Evolutionary conservation across 2,113 vertebrate species (phyloP), one percentile per base, ranked within the genome.

Genomic region (Cathartes aura): DNA sequence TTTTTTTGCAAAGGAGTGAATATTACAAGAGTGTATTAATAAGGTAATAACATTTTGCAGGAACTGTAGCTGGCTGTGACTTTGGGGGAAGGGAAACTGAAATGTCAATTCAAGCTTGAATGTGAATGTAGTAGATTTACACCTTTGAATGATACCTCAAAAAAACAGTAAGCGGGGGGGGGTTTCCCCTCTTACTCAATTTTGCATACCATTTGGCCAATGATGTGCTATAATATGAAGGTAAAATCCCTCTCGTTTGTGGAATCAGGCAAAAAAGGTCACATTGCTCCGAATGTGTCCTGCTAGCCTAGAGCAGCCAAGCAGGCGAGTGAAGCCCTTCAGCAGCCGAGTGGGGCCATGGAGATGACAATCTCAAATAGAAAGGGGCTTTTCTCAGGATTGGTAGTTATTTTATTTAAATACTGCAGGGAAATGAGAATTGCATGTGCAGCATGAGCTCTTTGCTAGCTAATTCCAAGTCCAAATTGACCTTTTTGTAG

Each of bases 401-500:
- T 55, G 32, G 23, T 78, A 75, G 66, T 62, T 63, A 71, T 87
- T 84, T 91, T 84, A 81, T 79, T 76, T 56, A 89, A 91, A 72
- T 24, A 63, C 73, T 94, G n/a, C 15, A 81, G 84, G 91, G 67
- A 97, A 95, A 98, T 72, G 78, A 95, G 85, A 63, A 64, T 85
- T 91, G 29, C 11, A 52, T 17, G 17, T 73, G 29, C 13, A 94
- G 50, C 71, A 29, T 60, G 74, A 93, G 81, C 94, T 92, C 43
- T 95, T 43, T 90, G 75, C 75, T 73, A 78, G 64, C 71, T 89
- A 93, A 93, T 96, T 97, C 83, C 68, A 92, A 96, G 76, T 88
- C 85, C 66, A 94, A 84, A 93, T 17, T 93, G 94, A 97, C 79
- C 90, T 97, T 97, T 95, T 81, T 71, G 14, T 73, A 84, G 52